Evolutionary conservation across 92 coral and sea anemone genomes (phyloP).

Genomic region (Epizoanthus rinbou): DNA sequence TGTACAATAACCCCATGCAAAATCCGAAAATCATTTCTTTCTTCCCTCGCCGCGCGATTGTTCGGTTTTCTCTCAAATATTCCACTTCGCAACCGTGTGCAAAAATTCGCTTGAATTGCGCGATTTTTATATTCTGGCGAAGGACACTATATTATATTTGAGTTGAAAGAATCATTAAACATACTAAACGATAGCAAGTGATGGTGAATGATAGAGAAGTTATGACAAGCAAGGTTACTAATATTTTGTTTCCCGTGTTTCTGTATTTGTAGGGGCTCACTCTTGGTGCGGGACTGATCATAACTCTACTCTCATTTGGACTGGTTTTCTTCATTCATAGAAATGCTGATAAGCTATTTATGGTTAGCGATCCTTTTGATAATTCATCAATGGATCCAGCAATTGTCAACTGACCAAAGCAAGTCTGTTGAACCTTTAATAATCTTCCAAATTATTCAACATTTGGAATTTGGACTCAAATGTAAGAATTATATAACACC

Average conservation of each 20-base stretch:
- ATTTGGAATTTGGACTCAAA: no score
- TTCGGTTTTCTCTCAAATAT: no score
- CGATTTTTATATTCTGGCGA: no score
- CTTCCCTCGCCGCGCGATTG: no score
- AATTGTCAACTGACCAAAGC: conserved; percentile 9
- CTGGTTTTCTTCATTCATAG: conserved; percentile 78
- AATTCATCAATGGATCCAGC: conserved; percentile 6
- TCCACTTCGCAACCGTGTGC: no score
- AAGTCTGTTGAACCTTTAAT: not conserved
- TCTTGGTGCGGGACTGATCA: conserved; percentile 77
- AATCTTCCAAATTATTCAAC: no score
- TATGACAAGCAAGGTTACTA: not conserved
- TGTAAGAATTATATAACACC: no score
- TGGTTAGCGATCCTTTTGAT: conserved; percentile 51
- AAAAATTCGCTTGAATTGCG: no score
- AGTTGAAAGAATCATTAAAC: no score
- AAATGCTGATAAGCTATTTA: conserved; percentile 82
- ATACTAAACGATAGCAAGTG: not conserved
- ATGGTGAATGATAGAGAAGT: not conserved
- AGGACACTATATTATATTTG: no score
- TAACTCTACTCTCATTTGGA: conserved; percentile 75
- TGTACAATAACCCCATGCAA: no score
- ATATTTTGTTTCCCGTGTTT: not conserved
- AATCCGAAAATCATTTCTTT: no score
- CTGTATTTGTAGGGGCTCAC: conserved; percentile 68